Percentiles rank a stretch among this genome's conserved stretches.
Conservation (phyloP, 64 coral and sea anemone genomes). For the Dendronephthya gigantea region DNA sequence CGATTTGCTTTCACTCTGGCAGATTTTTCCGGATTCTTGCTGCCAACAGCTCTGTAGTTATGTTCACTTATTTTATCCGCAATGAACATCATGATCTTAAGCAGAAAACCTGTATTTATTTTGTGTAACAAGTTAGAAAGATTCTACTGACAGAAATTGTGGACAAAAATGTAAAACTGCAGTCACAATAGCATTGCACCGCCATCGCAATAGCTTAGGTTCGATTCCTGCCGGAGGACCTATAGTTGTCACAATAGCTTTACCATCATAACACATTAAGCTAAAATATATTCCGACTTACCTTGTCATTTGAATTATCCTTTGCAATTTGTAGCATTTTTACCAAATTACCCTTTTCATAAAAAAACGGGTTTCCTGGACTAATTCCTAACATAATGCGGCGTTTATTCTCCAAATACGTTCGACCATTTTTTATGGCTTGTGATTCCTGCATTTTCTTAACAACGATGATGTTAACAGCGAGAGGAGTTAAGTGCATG, state of each 20-base stretch:
- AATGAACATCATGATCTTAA: constrained; percentile 14
- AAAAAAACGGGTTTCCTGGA: neutral
- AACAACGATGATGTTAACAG: too few species aligned
- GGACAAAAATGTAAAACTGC: too few species aligned
- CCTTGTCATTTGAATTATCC: neutral
- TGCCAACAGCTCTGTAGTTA: constrained; percentile 27
- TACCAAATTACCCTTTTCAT: neutral
- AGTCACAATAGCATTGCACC: too few species aligned
- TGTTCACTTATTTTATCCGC: constrained; percentile 27
- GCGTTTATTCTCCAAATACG: neutral
- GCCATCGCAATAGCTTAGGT: too few species aligned
- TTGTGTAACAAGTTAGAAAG: too few species aligned
- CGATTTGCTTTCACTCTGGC: neutral
- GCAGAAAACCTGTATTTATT: too few species aligned
- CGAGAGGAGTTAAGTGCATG: too few species aligned
- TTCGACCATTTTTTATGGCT: neutral
- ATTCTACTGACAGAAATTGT: too few species aligned
- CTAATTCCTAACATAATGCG: neutral
- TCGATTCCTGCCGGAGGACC: too few species aligned
- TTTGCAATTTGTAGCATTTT: neutral
- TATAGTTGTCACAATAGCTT: too few species aligned
- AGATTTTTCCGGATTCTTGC: constrained; percentile 9
- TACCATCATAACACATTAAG: too few species aligned
- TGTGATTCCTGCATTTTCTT: neutral
- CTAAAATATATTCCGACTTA: neutral